A percentile compares a stretch with the other conserved stretches of the same genome.
These are phyloP conservation scores for Fregetta grallaria DNA, from an alignment of 2,113 vertebrate genomes.

Conservation along the genomic window DNA sequence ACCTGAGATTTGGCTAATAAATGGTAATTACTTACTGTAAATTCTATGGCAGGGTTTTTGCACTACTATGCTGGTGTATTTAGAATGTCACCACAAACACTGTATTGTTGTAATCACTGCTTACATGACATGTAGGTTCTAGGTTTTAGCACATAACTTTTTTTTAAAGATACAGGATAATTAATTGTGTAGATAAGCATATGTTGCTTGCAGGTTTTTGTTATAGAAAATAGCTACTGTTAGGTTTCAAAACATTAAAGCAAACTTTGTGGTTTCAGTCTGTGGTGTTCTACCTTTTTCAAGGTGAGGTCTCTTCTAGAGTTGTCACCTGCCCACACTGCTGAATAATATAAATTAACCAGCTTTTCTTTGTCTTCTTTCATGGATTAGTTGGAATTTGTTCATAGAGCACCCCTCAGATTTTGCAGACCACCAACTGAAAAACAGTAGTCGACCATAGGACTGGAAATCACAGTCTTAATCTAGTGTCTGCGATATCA, in stretches of 20 bases:
- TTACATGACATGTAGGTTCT: not conserved
- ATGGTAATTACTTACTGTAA: not conserved
- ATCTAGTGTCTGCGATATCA: not conserved
- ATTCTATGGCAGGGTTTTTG: not conserved
- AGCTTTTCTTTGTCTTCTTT: not conserved
- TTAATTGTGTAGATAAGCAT: not conserved
- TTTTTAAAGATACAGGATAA: not conserved
- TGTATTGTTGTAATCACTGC: not conserved
- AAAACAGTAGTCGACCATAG: not conserved
- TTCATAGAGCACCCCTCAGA: not conserved
- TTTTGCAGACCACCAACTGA: not conserved
- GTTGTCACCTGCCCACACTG: not conserved
- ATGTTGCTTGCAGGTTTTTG: not conserved
- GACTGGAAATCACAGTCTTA: not conserved
- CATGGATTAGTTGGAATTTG: not conserved
- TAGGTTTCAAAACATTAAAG: not conserved
- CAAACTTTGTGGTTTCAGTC: not conserved
- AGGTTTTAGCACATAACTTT: not conserved
- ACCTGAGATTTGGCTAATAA: not conserved
- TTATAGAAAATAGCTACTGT: not conserved
- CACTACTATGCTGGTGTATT: not conserved
- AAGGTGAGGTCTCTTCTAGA: not conserved
- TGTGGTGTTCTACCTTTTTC: not conserved
- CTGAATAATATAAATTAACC: not conserved
- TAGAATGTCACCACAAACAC: not conserved